These are phyloP conservation scores for Drosophila pruinosa DNA, from an alignment of 1,140 invertebrate species.

Conservation along the genomic window DNA sequence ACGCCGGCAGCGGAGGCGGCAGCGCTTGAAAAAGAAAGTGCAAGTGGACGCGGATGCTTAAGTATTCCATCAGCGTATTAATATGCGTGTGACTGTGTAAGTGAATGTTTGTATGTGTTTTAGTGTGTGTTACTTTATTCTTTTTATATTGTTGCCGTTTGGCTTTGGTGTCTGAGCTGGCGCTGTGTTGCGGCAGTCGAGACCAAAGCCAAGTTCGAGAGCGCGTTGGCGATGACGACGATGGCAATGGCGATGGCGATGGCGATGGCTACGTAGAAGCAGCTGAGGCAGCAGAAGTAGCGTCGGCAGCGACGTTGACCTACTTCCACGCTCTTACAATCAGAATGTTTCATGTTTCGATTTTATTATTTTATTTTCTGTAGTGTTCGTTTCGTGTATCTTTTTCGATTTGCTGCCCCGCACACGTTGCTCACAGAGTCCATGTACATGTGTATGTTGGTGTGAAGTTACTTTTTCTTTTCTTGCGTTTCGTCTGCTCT, in stretches of 20 bases:
- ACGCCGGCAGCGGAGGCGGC: conserved; percentile 16
- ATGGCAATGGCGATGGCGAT: conserved; percentile 9
- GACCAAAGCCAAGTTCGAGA: conserved; percentile 66
- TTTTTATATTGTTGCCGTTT: conserved; percentile 51
- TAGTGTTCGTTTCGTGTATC: conserved; percentile 72
- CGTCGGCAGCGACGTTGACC: conserved; percentile 58
- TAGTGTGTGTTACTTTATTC: conserved; percentile 32
- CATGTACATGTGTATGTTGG: conserved; percentile 25
- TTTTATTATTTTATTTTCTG: conserved; percentile 81
- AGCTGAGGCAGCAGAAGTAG: not conserved
- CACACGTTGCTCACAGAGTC: conserved; percentile 33
- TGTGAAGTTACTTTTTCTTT: conserved; percentile 80
- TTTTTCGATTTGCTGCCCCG: conserved; percentile 69
- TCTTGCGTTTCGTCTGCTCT: conserved; percentile 70
- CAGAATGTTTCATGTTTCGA: conserved; percentile 83
- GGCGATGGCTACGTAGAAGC: not conserved
- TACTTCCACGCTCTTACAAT: conserved; percentile 76
- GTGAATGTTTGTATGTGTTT: conserved; percentile 9
- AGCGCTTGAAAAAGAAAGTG: conserved; percentile 81
- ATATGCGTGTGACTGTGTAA: conserved; percentile 18
- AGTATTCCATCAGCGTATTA: conserved; percentile 62
- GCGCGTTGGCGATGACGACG: conserved; percentile 58
- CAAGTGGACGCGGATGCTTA: conserved; percentile 82
- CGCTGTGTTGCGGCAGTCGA: conserved; percentile 34
- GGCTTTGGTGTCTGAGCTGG: conserved; percentile 38